Conservation (phyloP, 2,113 vertebrate species). For the Rhabdomys dilectus region DNA sequence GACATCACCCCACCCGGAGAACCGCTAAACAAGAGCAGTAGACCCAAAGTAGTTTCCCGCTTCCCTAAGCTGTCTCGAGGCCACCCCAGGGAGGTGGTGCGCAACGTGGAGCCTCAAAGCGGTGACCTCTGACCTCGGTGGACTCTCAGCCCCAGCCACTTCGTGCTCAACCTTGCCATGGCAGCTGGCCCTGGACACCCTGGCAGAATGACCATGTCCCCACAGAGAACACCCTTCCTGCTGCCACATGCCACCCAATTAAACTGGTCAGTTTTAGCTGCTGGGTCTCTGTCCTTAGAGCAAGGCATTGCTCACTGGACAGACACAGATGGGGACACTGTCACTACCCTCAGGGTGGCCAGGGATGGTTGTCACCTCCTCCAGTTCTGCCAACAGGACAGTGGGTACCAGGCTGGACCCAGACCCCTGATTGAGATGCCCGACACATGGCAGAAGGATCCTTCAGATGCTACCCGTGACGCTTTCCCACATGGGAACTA, state of each 20-base stretch:
- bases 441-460: constrained; percentile 35
- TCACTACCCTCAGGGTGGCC: neutral
- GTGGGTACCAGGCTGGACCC: accelerated
- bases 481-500: constrained; percentile 69
- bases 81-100: constrained; percentile 89
- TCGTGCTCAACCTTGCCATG: neutral
- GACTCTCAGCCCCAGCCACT: neutral
- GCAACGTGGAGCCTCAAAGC: constrained; percentile 96
- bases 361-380: accelerated
- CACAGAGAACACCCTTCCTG: constrained; percentile 61
- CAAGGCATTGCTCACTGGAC: neutral
- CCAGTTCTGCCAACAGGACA: neutral
- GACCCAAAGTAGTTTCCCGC: constrained; percentile 89
- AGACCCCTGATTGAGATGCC: neutral
- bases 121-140: constrained; percentile 93
- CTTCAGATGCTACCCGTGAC: constrained; percentile 40
- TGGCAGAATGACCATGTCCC: constrained; percentile 67
- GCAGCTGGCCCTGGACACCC: constrained; percentile 59
- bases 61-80: constrained; percentile 93
- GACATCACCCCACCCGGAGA: constrained; percentile 91
- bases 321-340: neutral
- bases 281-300: constrained; percentile 66
- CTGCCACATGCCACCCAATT: constrained; percentile 69
- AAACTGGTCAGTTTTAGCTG: constrained; percentile 70
- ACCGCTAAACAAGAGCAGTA: constrained; percentile 87